Percentiles rank a stretch among this genome's conserved stretches.
These are phyloP conservation scores for Oxyruncus cristatus DNA, from an alignment of 2,113 vertebrate species.

Conservation along the genomic window DNA sequence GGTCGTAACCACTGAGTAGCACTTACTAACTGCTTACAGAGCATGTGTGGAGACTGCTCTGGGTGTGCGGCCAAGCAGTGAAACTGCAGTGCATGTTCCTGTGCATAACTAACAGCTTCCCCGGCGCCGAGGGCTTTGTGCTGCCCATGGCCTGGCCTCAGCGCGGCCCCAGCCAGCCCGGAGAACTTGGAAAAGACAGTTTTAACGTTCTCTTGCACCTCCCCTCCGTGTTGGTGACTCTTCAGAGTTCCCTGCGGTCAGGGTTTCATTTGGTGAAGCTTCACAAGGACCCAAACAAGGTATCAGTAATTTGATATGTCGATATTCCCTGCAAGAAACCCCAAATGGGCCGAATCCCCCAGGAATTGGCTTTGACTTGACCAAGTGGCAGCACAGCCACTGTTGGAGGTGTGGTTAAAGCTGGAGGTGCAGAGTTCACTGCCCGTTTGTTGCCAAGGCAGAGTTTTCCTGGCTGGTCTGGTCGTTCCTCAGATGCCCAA, in stretches of 20 bases:
- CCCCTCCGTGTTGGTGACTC: background rate
- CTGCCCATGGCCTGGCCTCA: background rate
- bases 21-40: slow-evolving; percentile 26
- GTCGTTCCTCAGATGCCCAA: background rate
- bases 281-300: background rate
- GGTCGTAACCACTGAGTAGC: background rate
- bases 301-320: background rate
- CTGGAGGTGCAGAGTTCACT: background rate
- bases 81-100: background rate
- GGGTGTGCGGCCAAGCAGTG: background rate
- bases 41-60: background rate
- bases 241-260: accelerated
- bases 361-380: background rate
- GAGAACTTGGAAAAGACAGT: background rate
- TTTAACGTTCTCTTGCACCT: background rate
- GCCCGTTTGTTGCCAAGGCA: background rate
- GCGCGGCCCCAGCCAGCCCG: background rate
- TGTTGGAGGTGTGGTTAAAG: accelerated
- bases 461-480: slow-evolving; percentile 35
- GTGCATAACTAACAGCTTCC: slow-evolving; percentile 33
- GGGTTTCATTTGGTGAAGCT: background rate
- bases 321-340: background rate
- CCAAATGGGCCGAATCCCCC: background rate
- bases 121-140: background rate
- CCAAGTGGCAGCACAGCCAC: accelerated